Percentiles rank a stretch among this genome's conserved stretches.
Evolutionary conservation across 2,113 vertebrate species (phyloP).

Genomic region (Zosterops japonicus): DNA sequence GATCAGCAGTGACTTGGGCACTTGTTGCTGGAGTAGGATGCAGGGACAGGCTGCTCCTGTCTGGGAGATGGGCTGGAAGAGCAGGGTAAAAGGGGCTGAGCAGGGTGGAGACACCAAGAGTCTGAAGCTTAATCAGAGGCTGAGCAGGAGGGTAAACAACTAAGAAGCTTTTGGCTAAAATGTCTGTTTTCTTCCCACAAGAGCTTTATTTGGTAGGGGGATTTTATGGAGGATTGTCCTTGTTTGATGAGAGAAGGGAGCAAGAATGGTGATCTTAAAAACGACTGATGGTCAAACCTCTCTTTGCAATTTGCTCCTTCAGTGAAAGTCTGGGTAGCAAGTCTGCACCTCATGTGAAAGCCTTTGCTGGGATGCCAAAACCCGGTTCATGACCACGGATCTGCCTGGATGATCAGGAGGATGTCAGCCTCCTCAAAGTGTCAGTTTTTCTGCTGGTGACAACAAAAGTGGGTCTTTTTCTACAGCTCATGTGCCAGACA

Average conservation of each 20-base stretch:
- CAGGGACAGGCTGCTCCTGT: not conserved
- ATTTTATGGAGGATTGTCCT: not conserved
- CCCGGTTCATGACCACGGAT: fast-evolving
- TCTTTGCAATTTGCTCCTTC: not conserved
- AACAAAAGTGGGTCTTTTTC: not conserved
- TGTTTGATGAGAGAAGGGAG: not conserved
- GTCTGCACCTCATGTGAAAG: not conserved
- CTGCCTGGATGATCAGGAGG: not conserved
- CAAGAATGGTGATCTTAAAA: not conserved
- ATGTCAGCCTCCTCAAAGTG: not conserved
- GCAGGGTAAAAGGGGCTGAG: not conserved
- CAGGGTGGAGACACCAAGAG: not conserved
- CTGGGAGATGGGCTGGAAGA: not conserved
- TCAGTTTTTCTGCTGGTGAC: not conserved
- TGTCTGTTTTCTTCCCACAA: not conserved
- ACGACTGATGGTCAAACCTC: not conserved
- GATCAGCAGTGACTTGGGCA: not conserved
- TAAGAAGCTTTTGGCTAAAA: not conserved
- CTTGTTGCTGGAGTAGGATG: not conserved
- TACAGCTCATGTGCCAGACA: not conserved
- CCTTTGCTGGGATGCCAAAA: not conserved
- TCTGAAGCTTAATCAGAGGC: not conserved
- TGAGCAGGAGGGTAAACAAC: not conserved
- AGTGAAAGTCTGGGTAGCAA: not conserved
- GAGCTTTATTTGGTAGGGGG: fast-evolving